These are phyloP conservation scores for Ochotona curzoniae DNA, from an alignment of 2,113 vertebrate genomes.

Conservation along the genomic window DNA sequence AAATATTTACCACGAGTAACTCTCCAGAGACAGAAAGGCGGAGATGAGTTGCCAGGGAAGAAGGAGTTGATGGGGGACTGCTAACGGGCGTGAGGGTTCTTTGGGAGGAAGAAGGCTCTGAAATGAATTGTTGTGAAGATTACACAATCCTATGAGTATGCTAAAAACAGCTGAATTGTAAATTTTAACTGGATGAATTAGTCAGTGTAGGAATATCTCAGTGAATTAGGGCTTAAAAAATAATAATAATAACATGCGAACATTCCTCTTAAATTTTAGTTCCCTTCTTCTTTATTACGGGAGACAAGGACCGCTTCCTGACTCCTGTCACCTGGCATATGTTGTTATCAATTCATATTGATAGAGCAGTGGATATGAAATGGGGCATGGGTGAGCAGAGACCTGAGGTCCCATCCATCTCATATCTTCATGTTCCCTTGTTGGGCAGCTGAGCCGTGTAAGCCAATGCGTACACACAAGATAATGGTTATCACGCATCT, in stretches of 20 bases:
- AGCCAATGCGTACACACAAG: background rate
- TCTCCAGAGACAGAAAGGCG: background rate
- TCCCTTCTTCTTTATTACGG: background rate
- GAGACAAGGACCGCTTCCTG: background rate
- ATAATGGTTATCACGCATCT: background rate
- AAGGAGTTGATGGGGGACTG: background rate
- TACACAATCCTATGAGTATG: background rate
- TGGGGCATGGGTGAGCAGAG: too few relatives aligned
- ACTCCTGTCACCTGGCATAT: background rate
- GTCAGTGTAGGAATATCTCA: background rate
- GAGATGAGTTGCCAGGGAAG: background rate
- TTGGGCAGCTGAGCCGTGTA: background rate
- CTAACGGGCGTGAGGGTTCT: background rate
- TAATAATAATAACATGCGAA: background rate
- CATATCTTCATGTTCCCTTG: background rate
- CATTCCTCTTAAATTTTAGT: background rate
- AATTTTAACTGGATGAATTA: background rate
- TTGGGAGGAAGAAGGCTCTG: background rate
- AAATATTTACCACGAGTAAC: background rate
- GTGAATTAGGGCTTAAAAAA: background rate
- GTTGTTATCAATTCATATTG: background rate
- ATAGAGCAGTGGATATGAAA: background rate
- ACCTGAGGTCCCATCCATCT: rapidly evolving
- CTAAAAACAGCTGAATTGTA: background rate
- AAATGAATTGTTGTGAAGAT: background rate